phyloP scores from a whole-genome alignment of 2,113 vertebrate species.

The Nycticebus coucang region DNA sequence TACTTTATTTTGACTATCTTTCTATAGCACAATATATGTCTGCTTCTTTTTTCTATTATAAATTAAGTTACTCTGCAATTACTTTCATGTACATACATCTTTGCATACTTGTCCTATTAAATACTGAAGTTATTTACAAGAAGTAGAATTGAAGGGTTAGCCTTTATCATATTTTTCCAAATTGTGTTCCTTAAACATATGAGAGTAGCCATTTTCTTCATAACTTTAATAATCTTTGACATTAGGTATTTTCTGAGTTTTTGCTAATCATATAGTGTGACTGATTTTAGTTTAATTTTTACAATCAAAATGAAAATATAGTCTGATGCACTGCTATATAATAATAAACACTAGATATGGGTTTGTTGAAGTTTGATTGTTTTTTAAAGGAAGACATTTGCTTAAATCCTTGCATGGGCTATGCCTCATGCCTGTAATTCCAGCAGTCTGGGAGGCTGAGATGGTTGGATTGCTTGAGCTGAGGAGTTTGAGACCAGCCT shows the following conservation, averaged over 20 bases:
- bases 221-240: background rate
- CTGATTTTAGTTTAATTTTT: constrained; percentile 42
- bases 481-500: too few species aligned
- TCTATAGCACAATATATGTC: background rate
- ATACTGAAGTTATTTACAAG: background rate
- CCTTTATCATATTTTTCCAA: constrained; percentile 8
- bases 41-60: constrained; percentile 24
- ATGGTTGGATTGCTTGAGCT: too few species aligned
- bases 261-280: background rate
- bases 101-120: background rate
- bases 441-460: too few species aligned
- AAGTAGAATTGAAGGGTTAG: background rate
- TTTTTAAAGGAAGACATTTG: constrained; percentile 44
- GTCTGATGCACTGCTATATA: background rate
- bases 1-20: constrained; percentile 14
- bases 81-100: background rate
- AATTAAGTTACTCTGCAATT: background rate
- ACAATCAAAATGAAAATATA: constrained; percentile 39
- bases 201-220: background rate
- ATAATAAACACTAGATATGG: background rate
- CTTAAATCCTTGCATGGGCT: background rate
- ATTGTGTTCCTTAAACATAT: background rate
- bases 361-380: constrained; percentile 22
- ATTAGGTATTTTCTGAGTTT: constrained; percentile 33
- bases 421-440: too few species aligned